Percentiles rank a stretch among this genome's conserved stretches.
Evolutionary conservation across 2,888 invertebrate species (phyloP).

Genomic region (Acanthoscelides obtectus): DNA sequence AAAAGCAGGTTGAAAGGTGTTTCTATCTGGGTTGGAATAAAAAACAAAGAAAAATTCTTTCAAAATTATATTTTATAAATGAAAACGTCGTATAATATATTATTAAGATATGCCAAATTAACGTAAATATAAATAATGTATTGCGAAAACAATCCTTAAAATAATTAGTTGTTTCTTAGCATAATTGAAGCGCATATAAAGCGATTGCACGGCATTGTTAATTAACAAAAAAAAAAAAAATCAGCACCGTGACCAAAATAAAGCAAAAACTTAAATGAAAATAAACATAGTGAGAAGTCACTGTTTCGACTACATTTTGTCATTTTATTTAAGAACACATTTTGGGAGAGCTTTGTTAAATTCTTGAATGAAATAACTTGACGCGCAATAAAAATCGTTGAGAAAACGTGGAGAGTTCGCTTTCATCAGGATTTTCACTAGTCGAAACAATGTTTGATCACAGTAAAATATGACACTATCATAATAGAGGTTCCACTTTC

Average conservation of each 20-base stretch:
- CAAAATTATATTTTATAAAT: constrained; percentile 27
- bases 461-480: constrained; percentile 34
- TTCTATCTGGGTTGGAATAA: too few relatives aligned
- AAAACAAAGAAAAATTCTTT: neutral
- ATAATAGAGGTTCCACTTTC: constrained; percentile 37
- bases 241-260: constrained; percentile 31
- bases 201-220: constrained; percentile 25
- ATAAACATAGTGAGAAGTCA: constrained; percentile 29
- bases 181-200: constrained; percentile 23
- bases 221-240: constrained; percentile 21
- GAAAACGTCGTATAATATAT: constrained; percentile 35
- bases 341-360: neutral
- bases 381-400: neutral
- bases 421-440: neutral
- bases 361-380: neutral
- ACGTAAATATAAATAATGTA: constrained; percentile 24
- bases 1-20: too few relatives aligned
- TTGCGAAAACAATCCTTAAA: constrained; percentile 34
- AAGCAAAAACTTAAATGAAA: constrained; percentile 34
- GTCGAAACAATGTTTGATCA: constrained; percentile 7
- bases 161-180: constrained; percentile 4
- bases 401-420: constrained; percentile 1
- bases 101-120: constrained; percentile 32
- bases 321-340: neutral
- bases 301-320: constrained; percentile 17